Percentiles rank a stretch among this genome's conserved stretches.
Conservation (phyloP, 30 jellyfish, hydroid and myxozoan genomes). For the Catostylus mosaicus region DNA sequence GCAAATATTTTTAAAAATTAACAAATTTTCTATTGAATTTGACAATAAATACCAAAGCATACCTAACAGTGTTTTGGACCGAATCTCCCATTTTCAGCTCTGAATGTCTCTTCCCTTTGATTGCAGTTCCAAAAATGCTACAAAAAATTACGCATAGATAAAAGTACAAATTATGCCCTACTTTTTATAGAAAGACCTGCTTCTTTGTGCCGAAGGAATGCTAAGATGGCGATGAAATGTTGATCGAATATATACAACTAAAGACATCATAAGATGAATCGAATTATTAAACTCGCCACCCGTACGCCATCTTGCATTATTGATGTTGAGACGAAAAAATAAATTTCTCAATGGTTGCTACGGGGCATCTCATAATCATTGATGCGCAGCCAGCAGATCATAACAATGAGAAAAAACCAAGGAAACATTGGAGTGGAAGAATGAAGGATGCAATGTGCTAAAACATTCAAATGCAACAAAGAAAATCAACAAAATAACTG, state of each 20-base stretch:
- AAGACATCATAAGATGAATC: not conserved
- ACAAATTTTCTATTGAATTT: no score
- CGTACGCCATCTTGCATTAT: slow-evolving; percentile 9
- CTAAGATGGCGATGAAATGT: not conserved
- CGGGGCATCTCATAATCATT: no score
- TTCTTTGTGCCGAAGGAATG: not conserved
- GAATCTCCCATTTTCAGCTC: not conserved
- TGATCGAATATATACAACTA: not conserved
- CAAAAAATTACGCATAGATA: not conserved
- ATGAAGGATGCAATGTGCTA: no score
- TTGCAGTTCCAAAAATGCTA: not conserved
- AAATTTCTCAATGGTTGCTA: no score
- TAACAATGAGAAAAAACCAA: no score
- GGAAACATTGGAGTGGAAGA: no score
- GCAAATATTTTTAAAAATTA: no score
- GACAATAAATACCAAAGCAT: not conserved
- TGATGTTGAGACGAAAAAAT: not conserved
- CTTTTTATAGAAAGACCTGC: not conserved
- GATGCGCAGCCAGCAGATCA: no score
- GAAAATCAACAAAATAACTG: no score
- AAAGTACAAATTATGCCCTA: no score
- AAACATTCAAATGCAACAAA: no score
- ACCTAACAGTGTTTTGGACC: not conserved
- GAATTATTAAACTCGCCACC: not conserved
- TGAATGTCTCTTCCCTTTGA: not conserved